These are phyloP conservation scores for Sebastolobus alascanus DNA, from an alignment of 2,797 vertebrate genomes.

Conservation along the genomic window DNA sequence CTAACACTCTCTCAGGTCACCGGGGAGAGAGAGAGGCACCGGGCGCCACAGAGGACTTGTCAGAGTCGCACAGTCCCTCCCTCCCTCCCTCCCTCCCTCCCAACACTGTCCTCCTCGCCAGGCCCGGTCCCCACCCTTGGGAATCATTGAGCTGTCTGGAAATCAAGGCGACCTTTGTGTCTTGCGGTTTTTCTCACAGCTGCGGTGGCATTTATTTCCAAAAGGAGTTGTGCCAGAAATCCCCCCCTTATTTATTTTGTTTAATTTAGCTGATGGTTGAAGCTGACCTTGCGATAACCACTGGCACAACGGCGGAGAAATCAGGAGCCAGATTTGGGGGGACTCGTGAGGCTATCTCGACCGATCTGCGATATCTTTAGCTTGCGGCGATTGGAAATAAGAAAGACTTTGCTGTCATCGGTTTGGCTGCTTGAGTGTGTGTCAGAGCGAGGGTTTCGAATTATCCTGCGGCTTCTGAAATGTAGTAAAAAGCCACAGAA, in stretches of 20 bases:
- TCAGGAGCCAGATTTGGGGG: slow-evolving; percentile 36
- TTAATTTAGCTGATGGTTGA: slow-evolving; percentile 65
- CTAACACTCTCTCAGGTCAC: slow-evolving; percentile 71
- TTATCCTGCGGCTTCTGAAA: slow-evolving; percentile 52
- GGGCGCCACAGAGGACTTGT: slow-evolving; percentile 62
- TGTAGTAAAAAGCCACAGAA: slow-evolving; percentile 39
- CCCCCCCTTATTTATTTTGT: slow-evolving; percentile 65
- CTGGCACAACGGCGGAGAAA: slow-evolving; percentile 49
- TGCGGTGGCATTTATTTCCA: slow-evolving; percentile 64
- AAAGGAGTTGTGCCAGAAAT: slow-evolving; percentile 41
- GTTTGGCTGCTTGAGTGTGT: slow-evolving; percentile 43
- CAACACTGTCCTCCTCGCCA: slow-evolving; percentile 53
- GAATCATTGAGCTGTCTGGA: slow-evolving; percentile 68
- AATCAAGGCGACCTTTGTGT: slow-evolving; percentile 80
- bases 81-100: slow-evolving; percentile 10
- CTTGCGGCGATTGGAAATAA: slow-evolving; percentile 46
- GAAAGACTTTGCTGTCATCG: slow-evolving; percentile 46
- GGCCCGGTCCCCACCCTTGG: slow-evolving; percentile 60
- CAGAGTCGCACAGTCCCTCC: slow-evolving; percentile 31
- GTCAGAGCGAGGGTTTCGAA: slow-evolving; percentile 50
- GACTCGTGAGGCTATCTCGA: slow-evolving; percentile 45
- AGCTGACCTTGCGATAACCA: slow-evolving; percentile 61
- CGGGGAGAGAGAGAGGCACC: slow-evolving; percentile 64
- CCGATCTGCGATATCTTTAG: slow-evolving; percentile 52
- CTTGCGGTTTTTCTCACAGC: slow-evolving; percentile 65